A percentile compares a stretch with the other conserved stretches of the same genome.
These are phyloP conservation scores for Nothocercus nigrocapillus DNA, from an alignment of 2,113 vertebrate species.

Conservation along the genomic window DNA sequence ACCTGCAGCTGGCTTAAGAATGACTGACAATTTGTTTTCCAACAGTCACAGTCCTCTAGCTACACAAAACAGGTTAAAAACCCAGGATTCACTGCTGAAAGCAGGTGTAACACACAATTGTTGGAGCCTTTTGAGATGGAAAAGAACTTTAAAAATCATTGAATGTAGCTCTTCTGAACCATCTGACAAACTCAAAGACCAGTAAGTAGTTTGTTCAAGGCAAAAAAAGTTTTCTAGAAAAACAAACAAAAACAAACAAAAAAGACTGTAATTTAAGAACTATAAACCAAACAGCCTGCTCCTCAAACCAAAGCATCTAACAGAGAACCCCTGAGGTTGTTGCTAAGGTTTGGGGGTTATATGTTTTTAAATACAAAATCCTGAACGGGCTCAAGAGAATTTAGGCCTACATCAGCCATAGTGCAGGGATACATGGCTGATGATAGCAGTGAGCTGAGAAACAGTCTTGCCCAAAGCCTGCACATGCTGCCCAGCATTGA, in stretches of 20 bases:
- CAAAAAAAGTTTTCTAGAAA: background rate
- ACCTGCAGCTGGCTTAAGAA: background rate
- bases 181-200: background rate
- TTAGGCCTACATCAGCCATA: background rate
- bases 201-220: background rate
- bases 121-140: background rate
- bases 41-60: background rate
- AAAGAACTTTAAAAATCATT: background rate
- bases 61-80: background rate
- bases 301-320: background rate
- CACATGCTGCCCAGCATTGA: fast-evolving
- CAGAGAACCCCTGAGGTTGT: background rate
- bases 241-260: too few species aligned
- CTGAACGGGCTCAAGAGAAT: background rate
- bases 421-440: background rate
- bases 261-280: background rate
- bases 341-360: background rate
- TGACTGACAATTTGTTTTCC: background rate
- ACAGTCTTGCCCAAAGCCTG: background rate
- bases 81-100: background rate
- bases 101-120: background rate
- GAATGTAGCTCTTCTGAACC: background rate
- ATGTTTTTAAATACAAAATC: background rate
- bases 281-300: background rate
- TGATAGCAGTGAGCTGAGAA: background rate